Percentiles rank a stretch among this genome's conserved stretches.
These are phyloP conservation scores for Drosophila suzukii DNA, from an alignment of 1,140 invertebrate genomes.

Conservation along the genomic window DNA sequence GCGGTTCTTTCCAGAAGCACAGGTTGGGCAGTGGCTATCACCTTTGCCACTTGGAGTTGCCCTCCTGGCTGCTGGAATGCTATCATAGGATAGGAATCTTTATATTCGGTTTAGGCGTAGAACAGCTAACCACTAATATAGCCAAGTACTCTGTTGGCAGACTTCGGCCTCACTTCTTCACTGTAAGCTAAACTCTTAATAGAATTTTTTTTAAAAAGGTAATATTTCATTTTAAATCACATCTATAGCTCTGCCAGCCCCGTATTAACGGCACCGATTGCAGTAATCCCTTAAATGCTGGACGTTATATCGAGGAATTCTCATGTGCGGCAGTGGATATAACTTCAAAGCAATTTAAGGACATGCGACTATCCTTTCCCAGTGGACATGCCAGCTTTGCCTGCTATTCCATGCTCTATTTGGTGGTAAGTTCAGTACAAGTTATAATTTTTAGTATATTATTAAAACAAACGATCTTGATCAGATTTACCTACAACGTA, in stretches of 20 bases:
- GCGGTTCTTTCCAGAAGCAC: slow-evolving; percentile 22
- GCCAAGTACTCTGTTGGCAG: slow-evolving; percentile 96
- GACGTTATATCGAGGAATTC: slow-evolving; percentile 88
- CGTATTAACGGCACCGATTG: slow-evolving; percentile 86
- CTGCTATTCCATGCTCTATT: slow-evolving; percentile 91
- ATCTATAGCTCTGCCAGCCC: slow-evolving; percentile 87
- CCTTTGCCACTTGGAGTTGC: slow-evolving; percentile 87
- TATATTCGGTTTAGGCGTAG: slow-evolving; percentile 92
- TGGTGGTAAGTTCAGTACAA: slow-evolving; percentile 87
- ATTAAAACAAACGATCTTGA: neutral
- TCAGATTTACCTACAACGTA: slow-evolving; percentile 93
- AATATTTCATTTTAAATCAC: too few species aligned
- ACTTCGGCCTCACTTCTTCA: slow-evolving; percentile 95
- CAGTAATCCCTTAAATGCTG: slow-evolving; percentile 85
- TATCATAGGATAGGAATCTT: slow-evolving; percentile 92
- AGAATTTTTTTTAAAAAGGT: neutral
- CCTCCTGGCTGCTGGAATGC: slow-evolving; percentile 88
- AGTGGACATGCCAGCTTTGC: slow-evolving; percentile 93
- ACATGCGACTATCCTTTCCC: slow-evolving; percentile 92
- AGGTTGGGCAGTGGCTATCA: slow-evolving; percentile 52
- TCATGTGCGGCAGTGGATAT: slow-evolving; percentile 86
- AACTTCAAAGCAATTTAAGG: slow-evolving; percentile 86
- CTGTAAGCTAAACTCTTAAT: slow-evolving; percentile 80
- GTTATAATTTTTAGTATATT: neutral
- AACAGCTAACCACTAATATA: slow-evolving; percentile 93